These are phyloP conservation scores for Portunus trituberculatus DNA, from an alignment of 1,140 invertebrate genomes.

Conservation along the genomic window DNA sequence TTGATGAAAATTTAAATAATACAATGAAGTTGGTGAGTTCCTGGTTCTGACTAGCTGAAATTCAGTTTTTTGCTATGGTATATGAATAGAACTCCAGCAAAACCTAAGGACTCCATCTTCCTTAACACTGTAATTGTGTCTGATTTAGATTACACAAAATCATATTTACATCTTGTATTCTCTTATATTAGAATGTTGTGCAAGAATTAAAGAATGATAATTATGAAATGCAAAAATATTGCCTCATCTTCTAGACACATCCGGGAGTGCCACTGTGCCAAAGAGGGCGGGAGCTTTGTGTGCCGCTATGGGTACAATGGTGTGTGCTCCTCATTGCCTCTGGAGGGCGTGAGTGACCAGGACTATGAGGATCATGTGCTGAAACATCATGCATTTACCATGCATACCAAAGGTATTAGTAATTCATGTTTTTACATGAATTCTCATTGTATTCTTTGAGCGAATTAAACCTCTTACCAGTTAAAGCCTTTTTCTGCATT, in stretches of 20 bases:
- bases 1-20: too few relatives aligned
- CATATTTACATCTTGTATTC: background rate
- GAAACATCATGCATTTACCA: constrained; percentile 86
- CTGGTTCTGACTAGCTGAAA: too few relatives aligned
- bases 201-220: background rate
- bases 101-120: too few relatives aligned
- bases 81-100: too few relatives aligned
- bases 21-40: too few relatives aligned
- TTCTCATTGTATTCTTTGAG: too few relatives aligned
- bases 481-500: too few relatives aligned
- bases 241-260: constrained; percentile 85
- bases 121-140: too few relatives aligned
- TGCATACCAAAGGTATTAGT: constrained; percentile 59
- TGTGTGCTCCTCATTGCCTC: constrained; percentile 91
- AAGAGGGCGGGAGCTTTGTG: constrained; percentile 93
- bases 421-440: too few relatives aligned
- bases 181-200: constrained; percentile 15
- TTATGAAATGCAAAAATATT: constrained; percentile 18
- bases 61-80: too few relatives aligned
- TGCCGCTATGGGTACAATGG: constrained; percentile 94
- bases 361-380: constrained; percentile 94
- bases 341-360: constrained; percentile 92
- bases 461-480: too few relatives aligned
- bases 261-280: constrained; percentile 89
- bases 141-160: too few relatives aligned